Percentiles rank a stretch among this genome's conserved stretches.
Evolutionary conservation across 92 coral and sea anemone genomes (phyloP).

Genomic region (Porites rus): DNA sequence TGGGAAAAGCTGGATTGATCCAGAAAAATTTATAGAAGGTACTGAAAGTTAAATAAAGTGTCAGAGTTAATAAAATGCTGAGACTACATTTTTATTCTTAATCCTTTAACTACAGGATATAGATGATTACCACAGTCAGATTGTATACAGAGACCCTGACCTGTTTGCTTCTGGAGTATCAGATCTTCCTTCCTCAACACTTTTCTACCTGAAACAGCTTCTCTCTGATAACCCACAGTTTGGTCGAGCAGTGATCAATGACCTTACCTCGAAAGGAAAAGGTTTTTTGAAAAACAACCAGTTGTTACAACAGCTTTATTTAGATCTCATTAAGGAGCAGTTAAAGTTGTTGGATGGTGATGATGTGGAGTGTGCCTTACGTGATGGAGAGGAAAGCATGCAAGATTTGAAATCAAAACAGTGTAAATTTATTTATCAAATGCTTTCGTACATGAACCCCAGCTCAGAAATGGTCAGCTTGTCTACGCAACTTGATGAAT

Average conservation of each 20-base stretch:
- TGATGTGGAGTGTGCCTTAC: not conserved
- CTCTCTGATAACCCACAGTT: slow-evolving; percentile 77
- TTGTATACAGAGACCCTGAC: slow-evolving; percentile 79
- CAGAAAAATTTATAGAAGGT: no score
- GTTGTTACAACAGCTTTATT: slow-evolving; percentile 74
- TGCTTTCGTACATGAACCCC: slow-evolving; percentile 84
- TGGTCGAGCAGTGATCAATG: slow-evolving; percentile 83
- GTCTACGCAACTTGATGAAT: slow-evolving; percentile 61
- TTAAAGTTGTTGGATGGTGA: slow-evolving; percentile 56
- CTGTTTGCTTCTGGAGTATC: slow-evolving; percentile 72
- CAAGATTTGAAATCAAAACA: not conserved
- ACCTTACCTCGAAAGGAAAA: slow-evolving; percentile 73
- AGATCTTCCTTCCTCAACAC: slow-evolving; percentile 68
- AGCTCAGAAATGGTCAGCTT: slow-evolving; percentile 71
- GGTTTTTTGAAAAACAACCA: slow-evolving; percentile 80
- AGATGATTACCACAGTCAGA: slow-evolving; percentile 87
- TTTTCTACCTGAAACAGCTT: slow-evolving; percentile 68
- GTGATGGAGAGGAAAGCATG: not conserved
- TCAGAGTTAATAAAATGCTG: no score
- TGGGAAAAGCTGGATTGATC: no score
- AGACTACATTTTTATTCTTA: not conserved
- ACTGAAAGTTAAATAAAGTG: no score
- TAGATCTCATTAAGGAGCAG: slow-evolving; percentile 66
- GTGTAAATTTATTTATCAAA: slow-evolving; percentile 53
- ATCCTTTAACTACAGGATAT: slow-evolving; percentile 71